These are phyloP conservation scores for Mya arenaria DNA, from an alignment of 1,140 invertebrate genomes.

Conservation along the genomic window DNA sequence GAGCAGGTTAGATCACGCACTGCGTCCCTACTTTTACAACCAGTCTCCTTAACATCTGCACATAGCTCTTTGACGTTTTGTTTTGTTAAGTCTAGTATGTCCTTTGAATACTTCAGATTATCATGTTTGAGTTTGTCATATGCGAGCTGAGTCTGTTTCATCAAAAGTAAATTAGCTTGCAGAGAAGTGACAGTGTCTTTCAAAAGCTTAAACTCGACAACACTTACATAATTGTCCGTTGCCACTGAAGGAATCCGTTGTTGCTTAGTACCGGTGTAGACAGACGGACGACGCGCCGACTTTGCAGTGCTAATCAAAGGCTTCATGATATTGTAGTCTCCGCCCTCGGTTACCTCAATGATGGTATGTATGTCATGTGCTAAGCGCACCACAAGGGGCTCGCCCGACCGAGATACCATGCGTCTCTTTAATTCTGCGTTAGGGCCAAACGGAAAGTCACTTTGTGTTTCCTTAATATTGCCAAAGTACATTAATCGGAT, in stretches of 20 bases:
- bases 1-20: not conserved
- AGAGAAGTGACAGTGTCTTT: not conserved
- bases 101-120: too few relatives aligned
- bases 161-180: not conserved
- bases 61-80: too few relatives aligned
- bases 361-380: not conserved
- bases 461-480: not conserved
- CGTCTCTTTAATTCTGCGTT: slow-evolving; percentile 7
- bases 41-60: too few relatives aligned
- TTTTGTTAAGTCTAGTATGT: not conserved
- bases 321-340: not conserved
- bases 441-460: not conserved
- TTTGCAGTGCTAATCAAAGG: not conserved
- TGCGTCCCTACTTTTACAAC: too few relatives aligned
- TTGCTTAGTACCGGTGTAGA: too few relatives aligned
- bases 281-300: too few relatives aligned
- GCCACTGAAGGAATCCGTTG: too few relatives aligned
- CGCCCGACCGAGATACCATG: not conserved
- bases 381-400: not conserved
- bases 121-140: not conserved
- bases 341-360: not conserved
- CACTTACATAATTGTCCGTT: not conserved
- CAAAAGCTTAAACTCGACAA: not conserved
- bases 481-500: too few relatives aligned
- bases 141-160: not conserved